Evolutionary conservation across 1,140 invertebrate genomes (phyloP), one percentile per base, ranked within the genome.

Genomic region (Rhagoletis pomonella): DNA sequence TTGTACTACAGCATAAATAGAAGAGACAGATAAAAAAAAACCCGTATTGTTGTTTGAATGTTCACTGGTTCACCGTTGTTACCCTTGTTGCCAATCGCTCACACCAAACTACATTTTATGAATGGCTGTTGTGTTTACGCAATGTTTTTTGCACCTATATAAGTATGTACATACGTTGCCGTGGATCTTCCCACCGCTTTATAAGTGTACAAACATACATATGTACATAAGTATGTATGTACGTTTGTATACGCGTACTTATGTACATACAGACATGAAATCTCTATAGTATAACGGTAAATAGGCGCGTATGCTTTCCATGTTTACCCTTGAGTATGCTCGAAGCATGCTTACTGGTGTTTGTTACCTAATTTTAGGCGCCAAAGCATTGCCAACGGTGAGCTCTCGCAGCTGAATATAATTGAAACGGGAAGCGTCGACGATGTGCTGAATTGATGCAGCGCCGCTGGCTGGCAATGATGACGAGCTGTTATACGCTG

Each of bases 361-460:
- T 73, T 73, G 44, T 73, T 73, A 73, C 69, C 69, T 47, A 73
- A 73, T 73, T 73, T 73, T 73, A n/a, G 69, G 69, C 17, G 42
- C 69, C 44, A 73, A 73, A 73, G 44, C 69, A 14, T 73, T 73
- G 69, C 69, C 69, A 44, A 4, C 29, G 29, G 64, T 29, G 64
- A 10, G 2, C 39, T 14, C 17, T 73, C 10, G n/a, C 4, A 73
- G 67, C 67, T 73, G 42, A 17, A 47, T 44, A 14, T 44, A 47
- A 73, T 73, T 73, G 67, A 81, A 81, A 81, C 50, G n/a, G 47
- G 67, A 81, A 81, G 50, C 50, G n/a, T 47, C 42, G 10, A 17
- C 5, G 9, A 29, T 7, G 42, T n/a, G 50, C 50, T 55, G 73
- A 81, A 55, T 55, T 55, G 55, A 55, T 17, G 42, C 69, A 44